Base-by-base conservation (phyloP, 2,113 vertebrate species). In the Lepus timidus region DNA sequence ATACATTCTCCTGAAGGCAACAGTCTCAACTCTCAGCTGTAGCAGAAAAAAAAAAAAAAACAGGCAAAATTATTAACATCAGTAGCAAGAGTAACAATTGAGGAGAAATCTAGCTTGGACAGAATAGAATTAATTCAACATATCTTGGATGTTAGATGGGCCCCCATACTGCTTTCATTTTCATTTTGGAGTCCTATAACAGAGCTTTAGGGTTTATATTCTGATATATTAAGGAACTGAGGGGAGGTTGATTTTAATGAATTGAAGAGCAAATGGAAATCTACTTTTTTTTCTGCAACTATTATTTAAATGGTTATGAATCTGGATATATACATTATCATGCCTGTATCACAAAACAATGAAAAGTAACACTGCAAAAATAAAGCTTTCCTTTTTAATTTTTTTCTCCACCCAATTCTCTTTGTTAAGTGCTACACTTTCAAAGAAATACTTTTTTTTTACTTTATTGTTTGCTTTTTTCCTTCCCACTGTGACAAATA, bases 281-380 rank as follows among this genome's bases (percentile, higher is more conserved):
- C 14, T 39, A 80, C 31, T 96, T 90, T 61, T 92, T 61, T 62
- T 81, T 31, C 79, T 84, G 55, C n/a, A 44, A 90, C 20, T 85
- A 89, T 95, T 96, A 73, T 83, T 96, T 78, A 96, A 93, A 51
- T 76, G 78, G 61, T 44, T 17, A 25, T 22, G 80, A 87, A 90
- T 55, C 39, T 91, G 94, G 85, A 20, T 23, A 0, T 61, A 90
- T 55, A 84, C 85, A 93, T 49, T 71, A 55, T 19, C 5, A 33
- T 90, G 36, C 67, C 68, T 81, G 1, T 9, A 78, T 64, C 3
- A 78, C 36, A 88, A 83, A 61, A 67, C 9, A 55, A 55, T 19
- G n/a, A 2, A 73, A 61, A 87, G 0, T 4, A 76, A 85, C 27
- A 58, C 6, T n/a, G 19, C 55, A 85, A 11, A 36, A 36, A 74